phyloP scores from a whole-genome alignment of 2,797 vertebrate genomes.

The Clangula hyemalis region DNA sequence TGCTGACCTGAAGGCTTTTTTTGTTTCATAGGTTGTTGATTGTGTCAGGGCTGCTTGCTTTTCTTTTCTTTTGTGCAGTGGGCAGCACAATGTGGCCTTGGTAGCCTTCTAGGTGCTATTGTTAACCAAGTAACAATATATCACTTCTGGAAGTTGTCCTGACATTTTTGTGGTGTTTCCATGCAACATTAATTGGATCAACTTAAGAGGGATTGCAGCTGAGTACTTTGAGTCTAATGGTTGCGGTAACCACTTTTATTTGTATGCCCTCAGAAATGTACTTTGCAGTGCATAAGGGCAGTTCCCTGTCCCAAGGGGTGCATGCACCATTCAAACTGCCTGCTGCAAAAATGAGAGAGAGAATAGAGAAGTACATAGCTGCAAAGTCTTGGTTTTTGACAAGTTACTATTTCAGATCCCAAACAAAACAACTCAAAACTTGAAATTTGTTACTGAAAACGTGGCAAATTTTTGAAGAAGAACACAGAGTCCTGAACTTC shows the following conservation, averaged over 20 bases:
- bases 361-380: accelerated
- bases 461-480: too few relatives aligned
- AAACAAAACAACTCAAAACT: background rate
- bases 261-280: background rate
- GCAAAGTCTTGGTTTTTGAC: background rate
- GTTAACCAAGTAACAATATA: background rate
- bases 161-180: background rate
- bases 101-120: background rate
- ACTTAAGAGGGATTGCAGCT: background rate
- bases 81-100: background rate
- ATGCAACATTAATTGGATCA: accelerated
- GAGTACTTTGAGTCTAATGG: background rate
- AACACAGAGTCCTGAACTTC: too few relatives aligned
- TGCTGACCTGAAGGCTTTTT: background rate
- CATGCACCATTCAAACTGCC: accelerated
- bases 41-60: accelerated
- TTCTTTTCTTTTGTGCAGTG: background rate
- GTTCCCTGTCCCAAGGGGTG: background rate
- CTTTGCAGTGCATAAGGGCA: background rate
- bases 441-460: background rate
- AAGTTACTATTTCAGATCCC: background rate
- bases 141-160: background rate
- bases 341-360: background rate
- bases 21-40: accelerated
- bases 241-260: background rate